These are phyloP conservation scores for Amiota mariae DNA, from an alignment of 2,888 invertebrate genomes.

Conservation along the genomic window DNA sequence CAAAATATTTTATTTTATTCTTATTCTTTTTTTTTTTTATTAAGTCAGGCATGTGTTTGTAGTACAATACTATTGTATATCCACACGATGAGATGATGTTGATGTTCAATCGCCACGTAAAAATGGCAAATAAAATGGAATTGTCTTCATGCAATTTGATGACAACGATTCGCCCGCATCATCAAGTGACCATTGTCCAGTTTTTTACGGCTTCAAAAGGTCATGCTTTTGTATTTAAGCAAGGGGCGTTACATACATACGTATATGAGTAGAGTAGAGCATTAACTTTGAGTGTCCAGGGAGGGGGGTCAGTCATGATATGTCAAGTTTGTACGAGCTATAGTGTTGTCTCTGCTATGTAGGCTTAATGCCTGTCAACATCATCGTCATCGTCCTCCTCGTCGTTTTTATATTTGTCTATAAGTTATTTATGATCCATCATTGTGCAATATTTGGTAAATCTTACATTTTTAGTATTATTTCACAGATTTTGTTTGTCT, in stretches of 20 bases:
- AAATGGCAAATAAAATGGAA: conserved; percentile 53
- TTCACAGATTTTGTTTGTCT: background rate
- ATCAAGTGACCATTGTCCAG: conserved; percentile 67
- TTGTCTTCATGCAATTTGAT: conserved; percentile 43
- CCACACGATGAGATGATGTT: conserved; percentile 4
- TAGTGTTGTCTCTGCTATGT: background rate
- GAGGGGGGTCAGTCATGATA: background rate
- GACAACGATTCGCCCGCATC: conserved; percentile 61
- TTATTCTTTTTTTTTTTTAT: background rate
- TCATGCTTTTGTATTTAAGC: conserved; percentile 66
- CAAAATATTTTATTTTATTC: conserved; percentile 22
- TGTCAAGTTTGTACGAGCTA: background rate
- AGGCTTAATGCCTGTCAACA: conserved; percentile 55
- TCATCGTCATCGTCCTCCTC: conserved; percentile 24
- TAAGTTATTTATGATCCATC: conserved; percentile 72
- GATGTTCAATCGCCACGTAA: conserved; percentile 43
- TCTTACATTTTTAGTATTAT: conserved; percentile 57
- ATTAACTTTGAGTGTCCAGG: background rate
- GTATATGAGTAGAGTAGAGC: too few species aligned
- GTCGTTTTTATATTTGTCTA: conserved; percentile 43
- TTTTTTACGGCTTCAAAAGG: conserved; percentile 67
- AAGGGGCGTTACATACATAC: conserved; percentile 40
- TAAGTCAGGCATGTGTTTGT: conserved; percentile 8
- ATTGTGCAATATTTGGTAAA: conserved; percentile 67
- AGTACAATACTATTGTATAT: background rate